Evolutionary conservation across 2,797 vertebrate genomes (phyloP), one percentile per base, ranked within the genome.

Genomic region (Acridotheres tristis): DNA sequence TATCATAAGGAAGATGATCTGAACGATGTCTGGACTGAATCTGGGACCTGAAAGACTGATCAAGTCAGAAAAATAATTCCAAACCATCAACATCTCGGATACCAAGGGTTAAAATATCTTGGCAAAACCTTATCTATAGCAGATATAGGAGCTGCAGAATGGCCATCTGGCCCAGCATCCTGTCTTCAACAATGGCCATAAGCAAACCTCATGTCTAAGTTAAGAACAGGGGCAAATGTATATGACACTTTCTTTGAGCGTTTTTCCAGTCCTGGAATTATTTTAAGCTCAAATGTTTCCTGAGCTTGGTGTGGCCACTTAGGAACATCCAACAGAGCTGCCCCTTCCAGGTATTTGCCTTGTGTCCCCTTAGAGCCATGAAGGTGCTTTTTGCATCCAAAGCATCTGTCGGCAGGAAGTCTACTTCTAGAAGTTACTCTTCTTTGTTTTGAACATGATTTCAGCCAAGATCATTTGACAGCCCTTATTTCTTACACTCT

Each of bases 231-330:
- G 27, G 20, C 11, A 50, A 92, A 86, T 5, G 6, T 58, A 72
- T 40, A 93, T 0, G 30, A 81, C 75, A 32, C 9, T 61, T 67
- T 21, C 40, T 71, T 85, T 65, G 65, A 88, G 82, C 68, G 29
- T 11, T 91, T 93, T 86, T 43, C 65, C 65, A 89, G 47, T 10
- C 82, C 47, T 68, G 34, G 43, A 75, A 81, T 86, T 94, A 93
- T 78, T 94, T 94, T 86, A 78, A 91, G 51, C 62, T 84, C 47
- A 21, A 62, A 55, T 53, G 53, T 82, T 91, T 95, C 94, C 87
- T 79, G 79, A 89, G 42, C 10, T 50, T 84, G 62, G 22, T 74
- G 42, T 17, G 38, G 42, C 16, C 61, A 17, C 61, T 85, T 26
- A 63, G 45, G 32, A 80, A 54, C 34, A 42, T 45, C 25, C 68